Percentiles rank a stretch among this genome's conserved stretches.
phyloP scores from a whole-genome alignment of 1,140 invertebrate species.

The Zaprionus camerounensis region DNA sequence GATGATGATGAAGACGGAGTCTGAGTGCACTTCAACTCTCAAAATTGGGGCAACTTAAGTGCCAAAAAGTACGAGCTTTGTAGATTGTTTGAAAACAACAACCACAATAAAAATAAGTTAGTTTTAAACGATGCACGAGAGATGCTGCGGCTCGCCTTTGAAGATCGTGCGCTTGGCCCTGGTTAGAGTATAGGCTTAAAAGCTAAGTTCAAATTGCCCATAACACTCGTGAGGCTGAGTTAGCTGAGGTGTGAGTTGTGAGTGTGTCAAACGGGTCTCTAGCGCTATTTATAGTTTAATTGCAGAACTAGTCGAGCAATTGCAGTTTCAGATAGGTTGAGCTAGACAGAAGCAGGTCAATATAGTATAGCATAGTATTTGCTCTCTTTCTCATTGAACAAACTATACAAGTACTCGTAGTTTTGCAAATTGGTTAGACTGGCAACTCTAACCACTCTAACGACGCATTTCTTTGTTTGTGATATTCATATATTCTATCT shows the following conservation, averaged over 20 bases:
- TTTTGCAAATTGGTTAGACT: not conserved
- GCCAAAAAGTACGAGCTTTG: constrained; percentile 49
- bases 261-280: constrained; percentile 23
- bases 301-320: constrained; percentile 3
- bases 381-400: no score
- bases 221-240: constrained; percentile 14
- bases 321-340: not conserved
- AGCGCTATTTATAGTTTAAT: constrained; percentile 2
- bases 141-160: constrained; percentile 44
- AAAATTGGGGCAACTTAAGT: constrained; percentile 76
- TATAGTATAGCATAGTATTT: no score
- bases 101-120: constrained; percentile 51
- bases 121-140: constrained; percentile 56
- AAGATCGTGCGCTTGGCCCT: constrained; percentile 58
- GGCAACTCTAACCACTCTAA: not conserved
- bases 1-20: constrained; percentile 18
- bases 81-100: constrained; percentile 30
- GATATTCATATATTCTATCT: not conserved
- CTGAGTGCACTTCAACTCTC: constrained; percentile 65
- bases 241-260: constrained; percentile 25
- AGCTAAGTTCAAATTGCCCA: constrained; percentile 35
- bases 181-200: constrained; percentile 57
- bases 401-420: not conserved
- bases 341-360: no score
- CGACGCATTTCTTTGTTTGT: not conserved